A percentile compares a stretch with the other conserved stretches of the same genome.
Evolutionary conservation across 2,113 vertebrate genomes (phyloP).

Genomic region (Microcebus tavaratra): DNA sequence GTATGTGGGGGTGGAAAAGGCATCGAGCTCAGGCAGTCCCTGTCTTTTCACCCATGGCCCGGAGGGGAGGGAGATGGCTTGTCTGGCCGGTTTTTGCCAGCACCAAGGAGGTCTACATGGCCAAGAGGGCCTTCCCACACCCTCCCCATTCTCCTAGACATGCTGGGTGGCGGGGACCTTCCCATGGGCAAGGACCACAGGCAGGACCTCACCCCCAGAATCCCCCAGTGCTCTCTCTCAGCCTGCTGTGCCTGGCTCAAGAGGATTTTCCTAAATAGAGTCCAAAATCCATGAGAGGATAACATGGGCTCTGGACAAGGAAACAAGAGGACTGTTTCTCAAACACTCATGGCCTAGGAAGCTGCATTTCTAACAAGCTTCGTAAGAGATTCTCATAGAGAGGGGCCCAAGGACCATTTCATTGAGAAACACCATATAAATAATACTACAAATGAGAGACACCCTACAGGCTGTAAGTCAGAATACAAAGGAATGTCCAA

Average conservation of each 20-base stretch:
- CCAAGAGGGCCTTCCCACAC: neutral
- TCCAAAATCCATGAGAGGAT: neutral
- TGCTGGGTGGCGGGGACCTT: too few species aligned
- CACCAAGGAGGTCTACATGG: neutral
- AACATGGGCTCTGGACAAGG: neutral
- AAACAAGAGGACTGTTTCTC: neutral
- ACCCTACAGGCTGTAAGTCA: neutral
- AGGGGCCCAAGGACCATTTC: too few species aligned
- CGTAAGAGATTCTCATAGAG: rapidly evolving
- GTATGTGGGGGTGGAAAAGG: rapidly evolving
- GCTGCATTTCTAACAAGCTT: too few species aligned
- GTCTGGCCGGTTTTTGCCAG: too few species aligned
- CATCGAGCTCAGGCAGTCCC: rapidly evolving
- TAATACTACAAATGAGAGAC: rapidly evolving
- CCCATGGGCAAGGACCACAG: rapidly evolving
- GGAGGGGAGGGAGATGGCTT: neutral
- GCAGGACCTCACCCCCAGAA: neutral
- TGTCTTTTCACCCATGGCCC: neutral
- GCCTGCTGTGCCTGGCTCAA: rapidly evolving
- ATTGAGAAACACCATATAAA: neutral
- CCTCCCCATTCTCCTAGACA: neutral
- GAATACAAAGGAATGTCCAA: neutral
- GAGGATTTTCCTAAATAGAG: neutral
- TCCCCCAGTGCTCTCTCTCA: neutral
- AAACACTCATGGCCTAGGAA: neutral